Evolutionary conservation across 2,888 invertebrate genomes (phyloP), one percentile per base, ranked within the genome.

Genomic region (Cataglyphis rosenhaueri): DNA sequence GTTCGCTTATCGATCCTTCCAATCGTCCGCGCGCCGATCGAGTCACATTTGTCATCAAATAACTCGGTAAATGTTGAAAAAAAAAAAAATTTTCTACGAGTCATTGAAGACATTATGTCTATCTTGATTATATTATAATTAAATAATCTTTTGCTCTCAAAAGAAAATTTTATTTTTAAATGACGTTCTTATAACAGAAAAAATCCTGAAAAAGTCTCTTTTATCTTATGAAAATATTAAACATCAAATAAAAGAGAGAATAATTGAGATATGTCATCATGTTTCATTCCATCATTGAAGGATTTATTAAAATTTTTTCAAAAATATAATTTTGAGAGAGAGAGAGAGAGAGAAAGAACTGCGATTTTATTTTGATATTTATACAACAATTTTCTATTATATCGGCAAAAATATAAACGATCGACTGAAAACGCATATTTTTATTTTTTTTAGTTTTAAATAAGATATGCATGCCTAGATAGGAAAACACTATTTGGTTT

Each of bases 401-500:
- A 2, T 52, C 29, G n/a, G 8, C 3, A 10, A 81, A 44, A 44
- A 18, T 32, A 55, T 55, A 52, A 62, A 5, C n/a, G 9, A 21
- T 52, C 32, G 25, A 64, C 29, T 38, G 4, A 9, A 0, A 38
- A 25, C 21, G 32, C 25, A 55, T 66, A 48, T 66, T 55, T 65
- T 15, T 83, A 82, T 78, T 78, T 66, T 81, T 66, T 64, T 12
- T 32, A 74, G 1, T 57, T 62, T 48, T n/a, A 44, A 52, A 59
- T 61, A 38, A 83, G 81, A 87, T 79, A 79, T 59, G 21, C 25
- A 9, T 18, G 41, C 1, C 12, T 4, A 66, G 73, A 88, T 70
- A 86, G 82, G 73, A 64, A 76, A 65, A 61, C 10, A 55, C 44
- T 87, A 88, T 88, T 86, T 88, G 82, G 66, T 88, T 83, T 84